Evolutionary conservation across 2,797 vertebrate species (phyloP).

Genomic region (Gobio occitaniae): DNA sequence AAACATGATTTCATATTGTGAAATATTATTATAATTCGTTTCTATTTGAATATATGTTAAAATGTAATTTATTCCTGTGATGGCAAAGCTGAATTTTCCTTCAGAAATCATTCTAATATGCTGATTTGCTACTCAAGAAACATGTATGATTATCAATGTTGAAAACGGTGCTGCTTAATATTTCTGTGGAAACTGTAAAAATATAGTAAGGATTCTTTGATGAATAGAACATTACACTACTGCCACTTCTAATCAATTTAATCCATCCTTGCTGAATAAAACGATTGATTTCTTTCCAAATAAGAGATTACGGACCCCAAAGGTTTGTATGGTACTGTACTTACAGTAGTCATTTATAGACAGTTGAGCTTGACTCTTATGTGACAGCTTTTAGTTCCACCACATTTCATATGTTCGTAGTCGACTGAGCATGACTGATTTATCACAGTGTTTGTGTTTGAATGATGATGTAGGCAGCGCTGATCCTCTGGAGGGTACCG

Average conservation of each 20-base stretch:
- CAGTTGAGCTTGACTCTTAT: neutral
- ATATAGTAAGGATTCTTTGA: neutral
- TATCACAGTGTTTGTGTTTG: constrained; percentile 26
- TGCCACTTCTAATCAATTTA: neutral
- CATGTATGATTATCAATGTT: neutral
- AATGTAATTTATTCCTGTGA: no score
- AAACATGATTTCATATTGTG: neutral
- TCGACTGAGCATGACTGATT: neutral
- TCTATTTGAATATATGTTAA: no score
- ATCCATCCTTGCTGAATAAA: neutral
- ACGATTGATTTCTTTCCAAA: neutral
- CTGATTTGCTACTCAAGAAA: neutral
- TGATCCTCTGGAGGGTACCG: constrained; percentile 94
- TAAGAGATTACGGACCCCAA: neutral
- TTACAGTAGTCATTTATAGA: neutral
- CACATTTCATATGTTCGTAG: neutral
- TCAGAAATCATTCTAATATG: neutral
- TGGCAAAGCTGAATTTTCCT: neutral
- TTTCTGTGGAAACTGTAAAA: neutral
- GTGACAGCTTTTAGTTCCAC: neutral
- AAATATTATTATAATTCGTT: no score
- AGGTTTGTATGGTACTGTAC: neutral
- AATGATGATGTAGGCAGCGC: constrained; percentile 79
- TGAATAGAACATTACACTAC: neutral
- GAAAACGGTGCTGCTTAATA: neutral